phyloP scores from a whole-genome alignment of 2,888 invertebrate species.

The Ophion costatus region DNA sequence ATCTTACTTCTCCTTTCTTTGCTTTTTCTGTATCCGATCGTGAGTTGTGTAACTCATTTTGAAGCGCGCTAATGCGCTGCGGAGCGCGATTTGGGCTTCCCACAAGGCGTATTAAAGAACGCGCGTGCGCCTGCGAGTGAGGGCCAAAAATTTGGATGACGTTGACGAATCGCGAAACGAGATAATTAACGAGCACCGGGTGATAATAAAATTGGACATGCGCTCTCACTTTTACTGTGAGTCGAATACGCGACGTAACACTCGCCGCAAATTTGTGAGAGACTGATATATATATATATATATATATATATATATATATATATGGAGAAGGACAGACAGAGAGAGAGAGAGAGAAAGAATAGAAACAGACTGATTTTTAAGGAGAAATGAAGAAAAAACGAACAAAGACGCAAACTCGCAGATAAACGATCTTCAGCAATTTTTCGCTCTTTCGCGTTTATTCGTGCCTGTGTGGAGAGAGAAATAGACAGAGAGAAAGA shows the following conservation, averaged over 20 bases:
- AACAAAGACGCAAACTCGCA: not conserved
- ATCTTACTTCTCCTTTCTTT: not conserved
- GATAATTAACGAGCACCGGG: conserved; percentile 36
- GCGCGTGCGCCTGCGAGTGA: not conserved
- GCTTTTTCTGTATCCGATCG: not conserved
- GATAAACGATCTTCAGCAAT: conserved; percentile 24
- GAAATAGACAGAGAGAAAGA: too few species aligned
- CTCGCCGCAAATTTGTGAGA: conserved; percentile 23
- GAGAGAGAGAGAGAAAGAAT: conserved; percentile 19
- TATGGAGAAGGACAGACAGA: not conserved
- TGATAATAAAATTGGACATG: conserved; percentile 37
- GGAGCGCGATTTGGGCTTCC: conserved; percentile 10
- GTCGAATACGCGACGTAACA: not conserved
- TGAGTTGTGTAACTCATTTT: not conserved
- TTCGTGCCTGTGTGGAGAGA: not conserved
- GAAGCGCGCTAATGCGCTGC: not conserved
- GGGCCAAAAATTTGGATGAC: conserved; percentile 34
- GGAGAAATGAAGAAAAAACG: not conserved
- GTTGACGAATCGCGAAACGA: conserved; percentile 47
- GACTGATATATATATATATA: not conserved
- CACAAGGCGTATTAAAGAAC: conserved; percentile 10
- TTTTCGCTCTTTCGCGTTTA: conserved; percentile 17
- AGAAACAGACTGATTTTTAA: conserved; percentile 20
- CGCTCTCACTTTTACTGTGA: not conserved
- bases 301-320: too few species aligned